Conservation (phyloP, 2,888 invertebrate species). For the Orgyia antiqua region DNA sequence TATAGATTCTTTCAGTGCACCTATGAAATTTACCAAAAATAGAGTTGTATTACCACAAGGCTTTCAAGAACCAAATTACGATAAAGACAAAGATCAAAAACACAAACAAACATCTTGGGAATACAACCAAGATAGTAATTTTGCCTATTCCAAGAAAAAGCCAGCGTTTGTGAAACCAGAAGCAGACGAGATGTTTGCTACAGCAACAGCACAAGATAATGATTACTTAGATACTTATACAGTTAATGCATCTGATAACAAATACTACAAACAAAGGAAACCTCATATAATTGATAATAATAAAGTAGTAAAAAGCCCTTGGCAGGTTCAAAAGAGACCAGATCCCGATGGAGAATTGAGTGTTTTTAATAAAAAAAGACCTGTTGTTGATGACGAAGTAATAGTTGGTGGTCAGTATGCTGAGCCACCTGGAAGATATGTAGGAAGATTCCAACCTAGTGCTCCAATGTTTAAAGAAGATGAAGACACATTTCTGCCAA, state of each 20-base stretch:
- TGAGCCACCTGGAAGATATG: slow-evolving; percentile 58
- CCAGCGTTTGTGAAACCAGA: slow-evolving; percentile 6
- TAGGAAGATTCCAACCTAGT: slow-evolving; percentile 38
- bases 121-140: slow-evolving; percentile 27
- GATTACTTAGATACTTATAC: slow-evolving; percentile 1
- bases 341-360: too few relatives aligned
- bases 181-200: slow-evolving; percentile 2
- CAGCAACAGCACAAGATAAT: slow-evolving; percentile 7
- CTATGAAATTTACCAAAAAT: slow-evolving; percentile 29
- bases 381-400: slow-evolving; percentile 33
- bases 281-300: slow-evolving; percentile 25
- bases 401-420: slow-evolving; percentile 64
- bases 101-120: slow-evolving; percentile 30
- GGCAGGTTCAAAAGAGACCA: slow-evolving; percentile 29
- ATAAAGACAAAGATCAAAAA: slow-evolving; percentile 7
- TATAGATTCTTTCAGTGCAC: slow-evolving; percentile 49
- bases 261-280: slow-evolving; percentile 20
- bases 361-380: slow-evolving; percentile 18
- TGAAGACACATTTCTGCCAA: slow-evolving; percentile 27
- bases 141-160: slow-evolving; percentile 10
- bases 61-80: slow-evolving; percentile 16
- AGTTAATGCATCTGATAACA: background rate
- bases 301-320: slow-evolving; percentile 33
- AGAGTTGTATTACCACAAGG: slow-evolving; percentile 25
- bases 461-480: slow-evolving; percentile 32